phyloP scores from a whole-genome alignment of 2,797 vertebrate genomes.

The Channa striata region DNA sequence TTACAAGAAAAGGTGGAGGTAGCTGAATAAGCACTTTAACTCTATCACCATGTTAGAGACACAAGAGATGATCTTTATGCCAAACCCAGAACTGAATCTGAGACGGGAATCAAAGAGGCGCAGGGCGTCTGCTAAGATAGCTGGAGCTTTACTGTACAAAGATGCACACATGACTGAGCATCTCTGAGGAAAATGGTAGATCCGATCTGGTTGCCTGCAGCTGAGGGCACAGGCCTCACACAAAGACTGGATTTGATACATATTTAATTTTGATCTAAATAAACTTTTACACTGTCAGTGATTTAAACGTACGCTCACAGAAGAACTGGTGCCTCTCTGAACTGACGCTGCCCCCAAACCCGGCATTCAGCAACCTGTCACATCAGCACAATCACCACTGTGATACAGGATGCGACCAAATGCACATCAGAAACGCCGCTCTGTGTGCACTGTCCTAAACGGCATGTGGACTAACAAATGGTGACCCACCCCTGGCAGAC shows the following conservation, averaged over 20 bases:
- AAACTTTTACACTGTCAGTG: not conserved
- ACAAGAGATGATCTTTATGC: not conserved
- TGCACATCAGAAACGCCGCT: conserved; percentile 39
- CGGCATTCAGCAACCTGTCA: conserved; percentile 67
- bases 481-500: conserved; percentile 45
- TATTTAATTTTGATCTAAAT: conserved; percentile 2
- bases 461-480: conserved; percentile 37
- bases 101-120: conserved; percentile 48
- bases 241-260: not conserved
- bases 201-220: not conserved
- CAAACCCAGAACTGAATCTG: conserved; percentile 5
- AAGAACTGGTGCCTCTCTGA: conserved; percentile 21
- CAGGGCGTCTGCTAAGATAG: conserved; percentile 41
- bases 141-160: conserved; percentile 33
- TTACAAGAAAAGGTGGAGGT: not conserved
- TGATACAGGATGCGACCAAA: conserved; percentile 45
- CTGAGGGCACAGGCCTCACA: not conserved
- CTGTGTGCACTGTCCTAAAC: conserved; percentile 34
- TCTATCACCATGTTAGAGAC: not conserved
- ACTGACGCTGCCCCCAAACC: conserved; percentile 29
- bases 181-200: conserved; percentile 25
- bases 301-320: conserved; percentile 7
- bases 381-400: conserved; percentile 73
- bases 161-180: conserved; percentile 51
- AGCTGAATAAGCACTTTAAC: not conserved